phyloP scores from a whole-genome alignment of 2,888 invertebrate genomes.

The Euzophera pinguis region DNA sequence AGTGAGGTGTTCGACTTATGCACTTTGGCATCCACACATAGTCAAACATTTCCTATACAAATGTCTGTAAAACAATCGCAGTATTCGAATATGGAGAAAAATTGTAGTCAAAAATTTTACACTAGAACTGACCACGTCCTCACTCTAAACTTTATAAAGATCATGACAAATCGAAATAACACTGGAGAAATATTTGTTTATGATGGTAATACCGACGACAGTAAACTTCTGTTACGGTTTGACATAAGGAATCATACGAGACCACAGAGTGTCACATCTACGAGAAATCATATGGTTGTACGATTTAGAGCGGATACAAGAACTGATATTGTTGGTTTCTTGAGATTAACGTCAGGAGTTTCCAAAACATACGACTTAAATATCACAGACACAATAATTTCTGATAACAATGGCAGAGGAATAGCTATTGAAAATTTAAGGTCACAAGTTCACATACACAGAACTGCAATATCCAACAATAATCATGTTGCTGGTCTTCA shows the following conservation, averaged over 20 bases:
- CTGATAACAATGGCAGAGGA: conserved; percentile 96
- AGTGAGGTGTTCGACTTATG: conserved; percentile 91
- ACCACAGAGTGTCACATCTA: conserved; percentile 93
- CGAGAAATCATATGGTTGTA: conserved; percentile 88
- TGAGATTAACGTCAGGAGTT: conserved; percentile 88
- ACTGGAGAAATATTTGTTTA: conserved; percentile 87
- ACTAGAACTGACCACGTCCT: conserved; percentile 88
- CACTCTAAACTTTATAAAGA: conserved; percentile 91
- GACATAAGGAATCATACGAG: conserved; percentile 90
- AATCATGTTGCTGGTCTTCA: conserved; percentile 95
- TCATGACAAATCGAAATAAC: conserved; percentile 87
- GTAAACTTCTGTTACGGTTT: conserved; percentile 85
- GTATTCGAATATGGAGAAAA: conserved; percentile 84
- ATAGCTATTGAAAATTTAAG: conserved; percentile 94
- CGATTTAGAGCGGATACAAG: conserved; percentile 87
- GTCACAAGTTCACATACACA: conserved; percentile 91
- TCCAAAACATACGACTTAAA: conserved; percentile 92
- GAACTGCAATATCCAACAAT: conserved; percentile 91
- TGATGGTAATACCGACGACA: conserved; percentile 87
- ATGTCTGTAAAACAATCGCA: conserved; percentile 89
- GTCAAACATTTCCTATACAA: conserved; percentile 93
- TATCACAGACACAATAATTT: conserved; percentile 90
- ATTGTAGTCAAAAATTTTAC: conserved; percentile 89
- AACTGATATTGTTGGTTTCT: conserved; percentile 86
- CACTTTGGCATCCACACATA: conserved; percentile 88